Evolutionary conservation across 2,113 vertebrate genomes (phyloP).

Genomic region (Stigmatopora nigra): DNA sequence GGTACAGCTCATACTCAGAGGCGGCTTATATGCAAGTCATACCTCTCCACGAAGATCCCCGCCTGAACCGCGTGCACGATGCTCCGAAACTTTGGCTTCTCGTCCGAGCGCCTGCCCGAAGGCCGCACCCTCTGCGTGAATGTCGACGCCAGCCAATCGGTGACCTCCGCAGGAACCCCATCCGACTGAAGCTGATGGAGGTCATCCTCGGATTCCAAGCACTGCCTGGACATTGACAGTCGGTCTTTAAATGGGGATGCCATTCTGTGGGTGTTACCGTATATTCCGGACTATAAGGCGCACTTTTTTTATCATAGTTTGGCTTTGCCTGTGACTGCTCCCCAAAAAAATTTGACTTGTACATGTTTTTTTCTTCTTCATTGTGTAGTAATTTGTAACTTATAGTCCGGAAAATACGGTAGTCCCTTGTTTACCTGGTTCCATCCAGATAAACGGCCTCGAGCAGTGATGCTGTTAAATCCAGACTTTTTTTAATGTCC

Average conservation of each 20-base stretch:
- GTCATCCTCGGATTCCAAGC: conserved; percentile 83
- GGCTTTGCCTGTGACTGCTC: too few relatives aligned
- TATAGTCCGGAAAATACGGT: not conserved
- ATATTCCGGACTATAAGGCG: too few relatives aligned
- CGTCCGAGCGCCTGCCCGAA: conserved; percentile 73
- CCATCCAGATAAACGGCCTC: conserved; percentile 85
- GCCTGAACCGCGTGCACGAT: conserved; percentile 91
- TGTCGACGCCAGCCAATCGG: conserved; percentile 88
- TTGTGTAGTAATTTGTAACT: too few relatives aligned
- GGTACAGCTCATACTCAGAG: too few relatives aligned
- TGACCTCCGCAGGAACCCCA: conserved; percentile 83
- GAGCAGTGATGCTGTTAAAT: conserved; percentile 82
- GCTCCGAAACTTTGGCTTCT: conserved; percentile 91
- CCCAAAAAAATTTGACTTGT: too few relatives aligned
- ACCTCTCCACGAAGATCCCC: conserved; percentile 92
- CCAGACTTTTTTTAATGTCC: conserved; percentile 84
- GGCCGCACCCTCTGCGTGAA: conserved; percentile 80
- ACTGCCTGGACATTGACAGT: conserved; percentile 69
- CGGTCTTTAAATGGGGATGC: not conserved
- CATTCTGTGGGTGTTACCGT: not conserved
- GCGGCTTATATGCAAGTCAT: conserved; percentile 1
- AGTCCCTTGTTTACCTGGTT: conserved; percentile 67
- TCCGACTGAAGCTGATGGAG: conserved; percentile 84
- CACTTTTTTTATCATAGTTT: too few relatives aligned
- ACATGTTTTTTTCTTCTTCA: too few relatives aligned